Conservation (phyloP, 2,888 invertebrate species). For the Nysson spinosus region DNA sequence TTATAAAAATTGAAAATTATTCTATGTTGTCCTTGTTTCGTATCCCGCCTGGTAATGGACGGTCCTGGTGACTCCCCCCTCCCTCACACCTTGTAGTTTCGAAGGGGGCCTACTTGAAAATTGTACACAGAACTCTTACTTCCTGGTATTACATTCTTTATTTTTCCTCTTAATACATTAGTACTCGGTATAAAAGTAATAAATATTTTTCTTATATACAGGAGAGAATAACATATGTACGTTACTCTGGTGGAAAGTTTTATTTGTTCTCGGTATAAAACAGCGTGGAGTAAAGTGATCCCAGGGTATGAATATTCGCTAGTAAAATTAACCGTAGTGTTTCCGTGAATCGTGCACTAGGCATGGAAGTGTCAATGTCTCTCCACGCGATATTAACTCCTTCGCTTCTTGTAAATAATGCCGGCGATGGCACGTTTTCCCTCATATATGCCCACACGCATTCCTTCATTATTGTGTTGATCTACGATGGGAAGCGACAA, state of each 20-base stretch:
- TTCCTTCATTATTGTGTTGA: slow-evolving; percentile 88
- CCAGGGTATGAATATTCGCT: slow-evolving; percentile 86
- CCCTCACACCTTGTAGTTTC: too few species aligned
- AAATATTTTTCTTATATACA: too few species aligned
- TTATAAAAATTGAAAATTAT: slow-evolving; percentile 63
- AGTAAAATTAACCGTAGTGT: slow-evolving; percentile 88
- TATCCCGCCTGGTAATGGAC: too few species aligned
- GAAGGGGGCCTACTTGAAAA: too few species aligned
- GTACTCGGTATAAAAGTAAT: too few species aligned
- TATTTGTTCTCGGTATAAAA: slow-evolving; percentile 69
- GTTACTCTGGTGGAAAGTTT: neutral
- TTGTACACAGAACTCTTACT: too few species aligned
- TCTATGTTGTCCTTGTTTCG: slow-evolving; percentile 49
- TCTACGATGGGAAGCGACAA: slow-evolving; percentile 79
- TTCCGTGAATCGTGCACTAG: slow-evolving; percentile 87
- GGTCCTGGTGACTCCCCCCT: too few species aligned
- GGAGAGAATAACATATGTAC: slow-evolving; percentile 9
- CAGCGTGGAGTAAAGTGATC: slow-evolving; percentile 82
- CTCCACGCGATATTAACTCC: slow-evolving; percentile 81
- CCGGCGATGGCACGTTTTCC: slow-evolving; percentile 92
- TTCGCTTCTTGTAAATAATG: slow-evolving; percentile 80
- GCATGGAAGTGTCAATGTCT: slow-evolving; percentile 84
- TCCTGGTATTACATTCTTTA: too few species aligned
- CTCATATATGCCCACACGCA: slow-evolving; percentile 94
- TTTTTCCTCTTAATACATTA: too few species aligned